These are phyloP conservation scores for Sesamia nonagrioides DNA, from an alignment of 1,140 invertebrate genomes.

Conservation along the genomic window DNA sequence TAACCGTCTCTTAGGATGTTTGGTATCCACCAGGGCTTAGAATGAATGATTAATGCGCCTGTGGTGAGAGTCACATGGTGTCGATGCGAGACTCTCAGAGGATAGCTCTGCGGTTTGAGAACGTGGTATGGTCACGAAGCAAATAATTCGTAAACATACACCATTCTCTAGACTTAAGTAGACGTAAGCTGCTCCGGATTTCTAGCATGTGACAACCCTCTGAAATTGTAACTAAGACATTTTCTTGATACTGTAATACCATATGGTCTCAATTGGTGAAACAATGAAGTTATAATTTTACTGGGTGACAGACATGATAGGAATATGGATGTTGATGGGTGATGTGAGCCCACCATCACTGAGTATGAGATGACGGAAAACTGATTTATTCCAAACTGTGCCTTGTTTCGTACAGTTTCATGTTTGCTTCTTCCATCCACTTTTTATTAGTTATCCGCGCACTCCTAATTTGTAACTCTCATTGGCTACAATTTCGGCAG, in stretches of 20 bases:
- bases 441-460: background rate
- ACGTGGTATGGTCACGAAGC: slow-evolving; percentile 76
- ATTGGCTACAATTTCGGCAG: background rate
- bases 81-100: slow-evolving; percentile 67
- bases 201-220: slow-evolving; percentile 67
- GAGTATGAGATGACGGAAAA: slow-evolving; percentile 50
- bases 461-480: background rate
- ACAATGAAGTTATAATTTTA: slow-evolving; percentile 67
- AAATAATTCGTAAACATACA: slow-evolving; percentile 72
- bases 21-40: slow-evolving; percentile 59
- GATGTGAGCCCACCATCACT: slow-evolving; percentile 67
- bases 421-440: background rate
- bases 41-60: slow-evolving; percentile 46
- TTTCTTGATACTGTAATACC: background rate
- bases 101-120: slow-evolving; percentile 72
- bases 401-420: background rate
- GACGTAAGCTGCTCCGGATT: slow-evolving; percentile 73
- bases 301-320: slow-evolving; percentile 70
- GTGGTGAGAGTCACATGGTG: slow-evolving; percentile 56
- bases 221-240: slow-evolving; percentile 69
- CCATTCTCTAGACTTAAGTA: slow-evolving; percentile 82
- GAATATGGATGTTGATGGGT: slow-evolving; percentile 70
- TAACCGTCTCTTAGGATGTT: slow-evolving; percentile 60
- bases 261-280: slow-evolving; percentile 3
- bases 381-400: background rate